Evolutionary conservation across 2,113 vertebrate species (phyloP).

Genomic region (Gambusia holbrooki): DNA sequence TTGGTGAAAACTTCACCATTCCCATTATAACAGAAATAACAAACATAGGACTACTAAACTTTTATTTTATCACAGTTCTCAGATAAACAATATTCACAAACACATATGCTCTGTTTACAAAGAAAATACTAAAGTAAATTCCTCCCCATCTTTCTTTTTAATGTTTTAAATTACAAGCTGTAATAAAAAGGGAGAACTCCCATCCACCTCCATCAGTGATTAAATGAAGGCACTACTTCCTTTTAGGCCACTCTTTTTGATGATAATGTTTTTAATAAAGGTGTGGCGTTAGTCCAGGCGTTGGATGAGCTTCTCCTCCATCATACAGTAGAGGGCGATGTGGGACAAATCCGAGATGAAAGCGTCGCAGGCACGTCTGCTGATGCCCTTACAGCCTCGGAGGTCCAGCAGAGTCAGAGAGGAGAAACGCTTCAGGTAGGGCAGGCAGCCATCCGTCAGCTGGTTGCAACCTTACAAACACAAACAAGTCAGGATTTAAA

Average conservation of each 20-base stretch:
- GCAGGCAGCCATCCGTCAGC: constrained; percentile 91
- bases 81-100: not conserved
- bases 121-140: not conserved
- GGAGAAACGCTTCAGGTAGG: constrained; percentile 90
- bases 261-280: not conserved
- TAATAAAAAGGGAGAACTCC: not conserved
- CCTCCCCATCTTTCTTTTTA: too few relatives aligned
- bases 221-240: not conserved
- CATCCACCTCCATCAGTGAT: too few relatives aligned
- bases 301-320: constrained; percentile 97
- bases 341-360: constrained; percentile 97
- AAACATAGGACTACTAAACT: not conserved
- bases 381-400: constrained; percentile 90
- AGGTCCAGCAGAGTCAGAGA: constrained; percentile 91
- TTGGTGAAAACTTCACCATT: not conserved
- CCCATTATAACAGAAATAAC: not conserved
- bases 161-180: not conserved
- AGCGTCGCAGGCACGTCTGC: constrained; percentile 90
- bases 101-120: not conserved
- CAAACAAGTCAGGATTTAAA: not conserved
- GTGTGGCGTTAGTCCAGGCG: constrained; percentile 77
- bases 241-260: not conserved
- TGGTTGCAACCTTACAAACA: constrained; percentile 88
- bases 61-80: not conserved
- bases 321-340: constrained; percentile 92